These are phyloP conservation scores for Masnerella sp. DNA, from an alignment of 2,888 invertebrate genomes.

Conservation along the genomic window DNA sequence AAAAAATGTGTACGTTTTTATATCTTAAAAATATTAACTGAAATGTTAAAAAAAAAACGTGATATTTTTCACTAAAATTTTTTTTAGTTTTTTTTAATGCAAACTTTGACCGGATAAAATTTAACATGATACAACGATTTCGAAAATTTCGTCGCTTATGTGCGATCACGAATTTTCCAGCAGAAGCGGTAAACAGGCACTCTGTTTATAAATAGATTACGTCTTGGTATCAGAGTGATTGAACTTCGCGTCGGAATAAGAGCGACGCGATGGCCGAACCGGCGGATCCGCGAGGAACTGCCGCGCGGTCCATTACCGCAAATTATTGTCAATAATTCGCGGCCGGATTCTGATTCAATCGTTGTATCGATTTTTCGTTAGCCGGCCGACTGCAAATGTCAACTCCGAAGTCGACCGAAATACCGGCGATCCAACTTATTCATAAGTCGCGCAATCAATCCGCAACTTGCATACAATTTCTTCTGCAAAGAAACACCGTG, in stretches of 20 bases:
- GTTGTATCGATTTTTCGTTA: constrained; percentile 46
- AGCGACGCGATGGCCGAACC: too few species aligned
- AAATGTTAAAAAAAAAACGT: too few species aligned
- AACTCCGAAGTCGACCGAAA: constrained; percentile 21
- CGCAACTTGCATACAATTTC: neutral
- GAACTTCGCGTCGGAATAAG: constrained; percentile 40
- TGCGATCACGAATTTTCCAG: constrained; percentile 35
- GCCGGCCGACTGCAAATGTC: constrained; percentile 24
- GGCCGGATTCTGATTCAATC: constrained; percentile 17
- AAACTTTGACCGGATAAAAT: too few species aligned
- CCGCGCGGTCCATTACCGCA: constrained; percentile 24
- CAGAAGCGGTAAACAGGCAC: constrained; percentile 34
- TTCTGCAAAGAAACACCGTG: too few species aligned
- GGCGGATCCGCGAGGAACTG: constrained; percentile 9
- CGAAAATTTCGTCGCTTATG: constrained; percentile 4
- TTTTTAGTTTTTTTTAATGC: too few species aligned
- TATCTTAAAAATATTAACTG: too few species aligned
- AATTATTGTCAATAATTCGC: constrained; percentile 40
- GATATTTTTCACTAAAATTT: too few species aligned
- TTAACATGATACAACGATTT: too few species aligned
- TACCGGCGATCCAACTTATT: constrained; percentile 21
- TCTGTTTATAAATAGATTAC: constrained; percentile 49
- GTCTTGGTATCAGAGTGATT: constrained; percentile 44
- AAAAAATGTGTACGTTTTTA: too few species aligned
- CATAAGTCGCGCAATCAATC: constrained; percentile 7